Conservation (phyloP, 2,797 vertebrate species). For the Bovichtus variegatus region DNA sequence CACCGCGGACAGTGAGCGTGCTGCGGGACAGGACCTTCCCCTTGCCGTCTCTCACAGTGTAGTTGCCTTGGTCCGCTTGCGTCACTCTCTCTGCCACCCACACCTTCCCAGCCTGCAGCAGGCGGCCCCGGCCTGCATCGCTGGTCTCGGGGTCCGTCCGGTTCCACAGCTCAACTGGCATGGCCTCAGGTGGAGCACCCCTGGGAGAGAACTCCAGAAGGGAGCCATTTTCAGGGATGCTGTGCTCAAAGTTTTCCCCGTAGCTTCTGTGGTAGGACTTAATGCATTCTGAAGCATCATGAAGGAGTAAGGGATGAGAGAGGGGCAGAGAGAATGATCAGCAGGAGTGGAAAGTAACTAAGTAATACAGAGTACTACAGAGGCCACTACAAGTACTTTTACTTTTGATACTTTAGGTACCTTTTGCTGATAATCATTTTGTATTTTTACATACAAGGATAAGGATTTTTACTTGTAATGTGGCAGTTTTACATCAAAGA, state of each 20-base stretch:
- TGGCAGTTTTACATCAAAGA: not conserved
- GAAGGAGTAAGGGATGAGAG: not conserved
- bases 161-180: constrained; percentile 80
- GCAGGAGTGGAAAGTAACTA: not conserved
- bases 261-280: constrained; percentile 71
- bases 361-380: too few relatives aligned
- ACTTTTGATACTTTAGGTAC: too few relatives aligned
- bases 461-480: too few relatives aligned
- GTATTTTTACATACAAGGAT: not conserved
- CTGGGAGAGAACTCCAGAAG: constrained; percentile 76
- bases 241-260: constrained; percentile 75
- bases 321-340: not conserved
- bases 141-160: constrained; percentile 57
- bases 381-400: too few relatives aligned
- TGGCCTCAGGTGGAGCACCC: constrained; percentile 58
- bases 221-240: constrained; percentile 66
- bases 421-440: not conserved
- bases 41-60: constrained; percentile 68
- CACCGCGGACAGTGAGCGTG: constrained; percentile 79
- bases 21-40: constrained; percentile 74
- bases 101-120: constrained; percentile 58
- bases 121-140: constrained; percentile 54
- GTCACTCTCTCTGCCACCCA: constrained; percentile 81
- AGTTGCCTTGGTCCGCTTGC: constrained; percentile 82
- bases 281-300: constrained; percentile 70